Conservation (phyloP, 2,888 invertebrate genomes). For the Tromatobia lineatoria region DNA sequence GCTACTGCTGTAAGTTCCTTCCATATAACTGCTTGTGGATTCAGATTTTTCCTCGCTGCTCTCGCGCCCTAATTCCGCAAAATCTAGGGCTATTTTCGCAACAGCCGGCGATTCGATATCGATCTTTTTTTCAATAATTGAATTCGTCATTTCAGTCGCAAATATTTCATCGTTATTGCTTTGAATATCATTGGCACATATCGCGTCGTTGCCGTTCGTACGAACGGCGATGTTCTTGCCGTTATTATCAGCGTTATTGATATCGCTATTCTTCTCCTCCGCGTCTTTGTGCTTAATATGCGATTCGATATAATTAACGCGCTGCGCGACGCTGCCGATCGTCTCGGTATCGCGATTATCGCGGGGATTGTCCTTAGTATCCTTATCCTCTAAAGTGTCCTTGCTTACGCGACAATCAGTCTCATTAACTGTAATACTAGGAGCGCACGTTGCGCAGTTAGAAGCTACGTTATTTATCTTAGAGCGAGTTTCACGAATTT, state of each 20-base stretch:
- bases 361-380: conserved; percentile 4
- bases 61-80: conserved; percentile 62
- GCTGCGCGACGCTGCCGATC: conserved; percentile 74
- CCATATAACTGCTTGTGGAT: conserved; percentile 72
- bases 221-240: background rate
- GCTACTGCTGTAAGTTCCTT: conserved; percentile 71
- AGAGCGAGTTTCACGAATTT: conserved; percentile 61
- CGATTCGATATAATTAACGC: conserved; percentile 74
- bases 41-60: conserved; percentile 77
- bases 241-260: conserved; percentile 55
- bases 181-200: conserved; percentile 69
- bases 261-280: conserved; percentile 55
- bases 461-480: conserved; percentile 54
- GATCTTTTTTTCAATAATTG: background rate
- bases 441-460: conserved; percentile 70
- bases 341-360: conserved; percentile 53
- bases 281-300: conserved; percentile 65
- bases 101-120: conserved; percentile 16
- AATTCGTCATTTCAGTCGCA: background rate
- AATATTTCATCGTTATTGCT: conserved; percentile 69
- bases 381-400: conserved; percentile 67
- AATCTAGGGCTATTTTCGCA: conserved; percentile 46
- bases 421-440: conserved; percentile 74
- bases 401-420: conserved; percentile 74
- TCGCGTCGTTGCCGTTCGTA: conserved; percentile 10